A percentile compares a stretch with the other conserved stretches of the same genome.
phyloP scores from a whole-genome alignment of 2,797 vertebrate species.

The Austrolebias charrua region DNA sequence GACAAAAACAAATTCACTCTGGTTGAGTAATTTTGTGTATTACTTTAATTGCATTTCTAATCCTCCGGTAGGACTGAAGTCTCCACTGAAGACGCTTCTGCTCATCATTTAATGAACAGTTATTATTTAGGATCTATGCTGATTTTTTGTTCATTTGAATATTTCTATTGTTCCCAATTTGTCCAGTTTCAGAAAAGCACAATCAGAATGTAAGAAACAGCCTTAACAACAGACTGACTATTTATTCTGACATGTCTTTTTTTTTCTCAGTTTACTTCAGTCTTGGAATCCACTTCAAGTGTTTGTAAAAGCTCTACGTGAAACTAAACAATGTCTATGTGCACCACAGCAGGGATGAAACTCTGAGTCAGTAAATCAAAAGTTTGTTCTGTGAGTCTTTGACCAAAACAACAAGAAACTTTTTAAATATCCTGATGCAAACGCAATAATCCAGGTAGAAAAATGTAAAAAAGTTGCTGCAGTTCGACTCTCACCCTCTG shows the following conservation, averaged over 20 bases:
- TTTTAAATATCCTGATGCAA: no score
- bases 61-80: slow-evolving; percentile 27
- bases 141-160: neutral
- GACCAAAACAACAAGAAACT: no score
- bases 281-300: no score
- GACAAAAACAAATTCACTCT: slow-evolving; percentile 63
- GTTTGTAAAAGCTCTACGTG: no score
- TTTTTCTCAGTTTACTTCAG: neutral
- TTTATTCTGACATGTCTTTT: neutral
- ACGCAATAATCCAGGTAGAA: no score
- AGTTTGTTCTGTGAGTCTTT: no score
- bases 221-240: no score
- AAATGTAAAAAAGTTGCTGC: no score
- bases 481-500: no score
- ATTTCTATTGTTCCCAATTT: neutral
- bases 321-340: no score
- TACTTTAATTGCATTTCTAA: slow-evolving; percentile 54
- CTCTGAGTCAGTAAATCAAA: no score
- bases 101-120: slow-evolving; percentile 24
- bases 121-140: slow-evolving; percentile 12
- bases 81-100: slow-evolving; percentile 6
- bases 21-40: slow-evolving; percentile 43
- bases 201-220: neutral
- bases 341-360: no score
- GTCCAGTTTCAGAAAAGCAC: neutral